Base-by-base conservation (phyloP, 2,888 invertebrate species). In the Tridacna crocea region DNA sequence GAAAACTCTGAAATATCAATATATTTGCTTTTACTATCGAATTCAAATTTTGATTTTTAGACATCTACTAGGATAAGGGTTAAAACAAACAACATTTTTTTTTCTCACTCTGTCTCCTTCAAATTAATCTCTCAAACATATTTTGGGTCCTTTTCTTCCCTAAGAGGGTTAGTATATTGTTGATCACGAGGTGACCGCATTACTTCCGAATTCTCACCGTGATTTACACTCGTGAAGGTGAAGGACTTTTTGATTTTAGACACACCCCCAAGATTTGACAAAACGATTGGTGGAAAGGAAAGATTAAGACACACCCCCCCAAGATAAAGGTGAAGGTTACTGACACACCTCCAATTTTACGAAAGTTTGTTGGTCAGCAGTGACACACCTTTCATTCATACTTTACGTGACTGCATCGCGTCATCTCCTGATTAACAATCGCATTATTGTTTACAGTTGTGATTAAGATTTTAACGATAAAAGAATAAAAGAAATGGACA, bases 201-300 rank as follows among this genome's bases (percentile, higher is more conserved):
- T 36, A n/a, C 47, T n/a, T 17, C 26, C 66, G 66, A 66, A 66
- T 46, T 66, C 15, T 66, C 46, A 46, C 66, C 66, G 66, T 46
- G 46, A 46, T 66, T n/a, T 46, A 36, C 66, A 66, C 66, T 66
- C 66, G 66, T 72, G 48, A 58, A 48, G 74, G 77, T 81, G 70
- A 81, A 77, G 75, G 79, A 61, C 65, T 51, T 36, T 68, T 8
- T 19, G 36, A 36, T 15, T 61, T 70, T 22, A 65, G 79, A 79
- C 83, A 83, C 83, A 79, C 83, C 79, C 46, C 75, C 70, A 19
- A 24, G 55, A 61, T 47, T 19, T n/a, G n/a, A 24, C 36, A 10
- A 24, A 70, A 36, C 61, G 55, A 82, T 82, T 85, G 82, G 85
- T 46, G 58, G 22, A 75, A 11, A 4, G 46, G 12, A 19, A 46